These are phyloP conservation scores for Enteromius anoplus DNA, from an alignment of 2,797 vertebrate genomes.

Conservation along the genomic window DNA sequence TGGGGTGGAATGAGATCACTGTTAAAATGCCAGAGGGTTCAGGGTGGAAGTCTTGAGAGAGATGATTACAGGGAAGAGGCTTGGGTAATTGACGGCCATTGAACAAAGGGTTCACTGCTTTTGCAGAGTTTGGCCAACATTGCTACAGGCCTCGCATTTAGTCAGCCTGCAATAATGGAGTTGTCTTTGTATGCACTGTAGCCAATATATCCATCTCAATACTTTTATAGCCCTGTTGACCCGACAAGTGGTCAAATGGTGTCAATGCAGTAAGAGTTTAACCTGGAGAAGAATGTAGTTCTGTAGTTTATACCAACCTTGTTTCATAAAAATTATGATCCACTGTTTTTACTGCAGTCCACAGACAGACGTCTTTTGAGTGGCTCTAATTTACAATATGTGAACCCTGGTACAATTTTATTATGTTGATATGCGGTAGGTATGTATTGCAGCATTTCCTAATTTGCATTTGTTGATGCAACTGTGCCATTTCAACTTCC, in stretches of 20 bases:
- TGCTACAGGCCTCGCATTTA: constrained; percentile 4
- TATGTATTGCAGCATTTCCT: too few relatives aligned
- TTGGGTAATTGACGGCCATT: constrained; percentile 40
- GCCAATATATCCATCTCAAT: constrained; percentile 13
- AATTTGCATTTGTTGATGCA: too few relatives aligned
- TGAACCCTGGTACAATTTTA: too few relatives aligned
- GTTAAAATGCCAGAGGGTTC: constrained; percentile 44
- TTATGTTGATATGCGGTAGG: too few relatives aligned
- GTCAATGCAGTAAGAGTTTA: neutral
- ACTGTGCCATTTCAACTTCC: too few relatives aligned
- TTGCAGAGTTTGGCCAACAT: constrained; percentile 16
- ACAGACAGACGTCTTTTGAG: too few relatives aligned
- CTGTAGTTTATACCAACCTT: too few relatives aligned
- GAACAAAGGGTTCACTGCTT: constrained; percentile 31
- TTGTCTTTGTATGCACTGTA: neutral
- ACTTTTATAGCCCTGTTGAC: constrained; percentile 9
- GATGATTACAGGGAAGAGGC: constrained; percentile 41
- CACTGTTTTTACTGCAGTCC: too few relatives aligned
- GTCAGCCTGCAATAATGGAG: neutral
- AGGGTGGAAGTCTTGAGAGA: constrained; percentile 31
- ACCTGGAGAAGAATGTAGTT: neutral
- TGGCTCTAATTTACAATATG: too few relatives aligned
- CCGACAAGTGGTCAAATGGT: constrained; percentile 29
- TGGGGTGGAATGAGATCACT: constrained; percentile 42
- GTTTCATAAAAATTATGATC: too few relatives aligned